phyloP scores from a whole-genome alignment of 1,140 invertebrate genomes.

The Chironomus striatipennis region DNA sequence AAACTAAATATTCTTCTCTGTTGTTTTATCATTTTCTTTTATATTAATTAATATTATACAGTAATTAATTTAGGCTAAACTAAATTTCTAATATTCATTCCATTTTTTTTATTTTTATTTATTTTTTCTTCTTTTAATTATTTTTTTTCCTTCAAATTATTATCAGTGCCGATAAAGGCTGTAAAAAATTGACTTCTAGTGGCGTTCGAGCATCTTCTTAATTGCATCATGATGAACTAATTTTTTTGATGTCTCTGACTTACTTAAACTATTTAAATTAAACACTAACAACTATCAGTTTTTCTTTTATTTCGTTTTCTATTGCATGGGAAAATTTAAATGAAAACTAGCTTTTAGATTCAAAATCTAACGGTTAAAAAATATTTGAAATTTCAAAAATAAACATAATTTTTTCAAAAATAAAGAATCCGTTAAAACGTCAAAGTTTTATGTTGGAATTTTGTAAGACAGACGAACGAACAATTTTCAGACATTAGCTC shows the following conservation, averaged over 20 bases:
- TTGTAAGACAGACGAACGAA: neutral
- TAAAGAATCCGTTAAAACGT: neutral
- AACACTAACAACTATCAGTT: slow-evolving; percentile 7
- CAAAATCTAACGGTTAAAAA: too few species aligned
- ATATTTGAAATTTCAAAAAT: neutral
- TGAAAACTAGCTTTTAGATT: too few species aligned
- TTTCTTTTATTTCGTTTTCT: neutral
- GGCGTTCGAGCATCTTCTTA: neutral
- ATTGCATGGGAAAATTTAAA: neutral
- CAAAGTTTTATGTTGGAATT: neutral
- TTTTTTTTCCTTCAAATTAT: too few species aligned
- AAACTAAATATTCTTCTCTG: neutral
- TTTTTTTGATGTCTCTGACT: neutral
- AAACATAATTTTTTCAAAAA: neutral
- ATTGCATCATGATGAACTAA: neutral
- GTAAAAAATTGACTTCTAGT: slow-evolving; percentile 9
- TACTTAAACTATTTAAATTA: neutral
- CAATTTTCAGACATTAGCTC: too few species aligned
- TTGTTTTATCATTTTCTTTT: neutral
- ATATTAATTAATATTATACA: neutral
- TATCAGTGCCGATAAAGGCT: neutral
- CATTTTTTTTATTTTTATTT: neutral
- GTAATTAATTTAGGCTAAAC: neutral
- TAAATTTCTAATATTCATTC: slow-evolving; percentile 11
- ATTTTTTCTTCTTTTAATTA: neutral